Evolutionary conservation across 1,140 invertebrate genomes (phyloP).

Genomic region (Zaprionus camerounensis): DNA sequence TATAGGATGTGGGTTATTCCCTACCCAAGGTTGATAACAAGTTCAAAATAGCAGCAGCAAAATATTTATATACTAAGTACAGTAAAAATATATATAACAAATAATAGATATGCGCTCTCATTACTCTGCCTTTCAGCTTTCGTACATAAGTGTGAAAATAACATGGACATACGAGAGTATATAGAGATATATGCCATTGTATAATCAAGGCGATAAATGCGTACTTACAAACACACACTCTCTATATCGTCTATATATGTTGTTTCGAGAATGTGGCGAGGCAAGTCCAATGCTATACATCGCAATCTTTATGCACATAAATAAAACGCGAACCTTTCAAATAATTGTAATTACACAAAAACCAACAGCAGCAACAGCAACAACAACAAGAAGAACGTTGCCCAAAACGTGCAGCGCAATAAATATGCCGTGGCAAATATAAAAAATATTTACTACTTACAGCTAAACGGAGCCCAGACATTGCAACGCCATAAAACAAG

Average conservation of each 20-base stretch:
- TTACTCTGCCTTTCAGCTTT: conserved; percentile 46
- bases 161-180: conserved; percentile 17
- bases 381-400: conserved; percentile 21
- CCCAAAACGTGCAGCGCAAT: conserved; percentile 46
- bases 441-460: conserved; percentile 47
- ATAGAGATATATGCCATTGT: conserved; percentile 30
- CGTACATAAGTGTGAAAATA: conserved; percentile 67
- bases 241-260: conserved; percentile 8
- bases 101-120: conserved; percentile 29
- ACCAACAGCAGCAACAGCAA: conserved; percentile 2
- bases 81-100: conserved; percentile 13
- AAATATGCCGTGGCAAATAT: conserved; percentile 42
- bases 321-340: conserved; percentile 53
- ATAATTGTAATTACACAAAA: conserved; percentile 45
- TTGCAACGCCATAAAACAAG: conserved; percentile 25
- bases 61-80: conserved; percentile 34
- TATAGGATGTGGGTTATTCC: conserved; percentile 62
- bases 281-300: conserved; percentile 43
- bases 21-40: conserved; percentile 64
- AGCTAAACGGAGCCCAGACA: conserved; percentile 33
- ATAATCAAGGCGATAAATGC: conserved; percentile 50
- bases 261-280: conserved; percentile 18
- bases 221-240: conserved; percentile 10
- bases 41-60: conserved; percentile 68
- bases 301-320: conserved; percentile 42